Percentiles rank a stretch among this genome's conserved stretches.
phyloP scores from a whole-genome alignment of 2,113 vertebrate genomes.

The Hystrix cristata region DNA sequence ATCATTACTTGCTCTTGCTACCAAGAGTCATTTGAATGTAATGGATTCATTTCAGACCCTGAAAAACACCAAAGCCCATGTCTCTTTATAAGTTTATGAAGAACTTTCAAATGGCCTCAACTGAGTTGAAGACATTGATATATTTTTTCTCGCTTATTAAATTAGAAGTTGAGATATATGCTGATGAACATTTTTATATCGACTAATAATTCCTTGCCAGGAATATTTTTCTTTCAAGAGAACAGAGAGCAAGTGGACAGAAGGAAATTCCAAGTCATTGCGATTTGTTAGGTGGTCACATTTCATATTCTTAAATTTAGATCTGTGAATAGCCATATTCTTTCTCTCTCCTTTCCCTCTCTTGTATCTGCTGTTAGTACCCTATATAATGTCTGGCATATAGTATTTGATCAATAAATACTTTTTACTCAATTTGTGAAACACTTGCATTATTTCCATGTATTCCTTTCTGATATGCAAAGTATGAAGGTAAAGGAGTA shows the following conservation, averaged over 20 bases:
- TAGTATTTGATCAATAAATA: conserved; percentile 27
- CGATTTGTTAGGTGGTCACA: neutral
- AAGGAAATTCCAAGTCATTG: conserved; percentile 1
- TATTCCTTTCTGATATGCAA: conserved; percentile 17
- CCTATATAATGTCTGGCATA: neutral
- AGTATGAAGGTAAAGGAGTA: neutral
- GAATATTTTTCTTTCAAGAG: conserved; percentile 6
- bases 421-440: conserved; percentile 51
- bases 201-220: neutral
- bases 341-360: neutral
- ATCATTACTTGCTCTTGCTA: conserved; percentile 63
- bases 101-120: conserved; percentile 42
- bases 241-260: conserved; percentile 3
- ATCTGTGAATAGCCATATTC: neutral
- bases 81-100: conserved; percentile 51
- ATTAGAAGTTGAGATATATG: conserved; percentile 51
- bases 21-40: conserved; percentile 63
- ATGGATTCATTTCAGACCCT: conserved; percentile 67
- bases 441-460: neutral
- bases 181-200: conserved; percentile 40
- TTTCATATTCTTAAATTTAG: conserved; percentile 53
- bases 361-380: neutral
- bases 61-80: conserved; percentile 34
- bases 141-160: conserved; percentile 53
- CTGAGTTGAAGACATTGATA: neutral